Conservation (phyloP, 2,113 vertebrate genomes). For the Eudyptes chrysolophus region DNA sequence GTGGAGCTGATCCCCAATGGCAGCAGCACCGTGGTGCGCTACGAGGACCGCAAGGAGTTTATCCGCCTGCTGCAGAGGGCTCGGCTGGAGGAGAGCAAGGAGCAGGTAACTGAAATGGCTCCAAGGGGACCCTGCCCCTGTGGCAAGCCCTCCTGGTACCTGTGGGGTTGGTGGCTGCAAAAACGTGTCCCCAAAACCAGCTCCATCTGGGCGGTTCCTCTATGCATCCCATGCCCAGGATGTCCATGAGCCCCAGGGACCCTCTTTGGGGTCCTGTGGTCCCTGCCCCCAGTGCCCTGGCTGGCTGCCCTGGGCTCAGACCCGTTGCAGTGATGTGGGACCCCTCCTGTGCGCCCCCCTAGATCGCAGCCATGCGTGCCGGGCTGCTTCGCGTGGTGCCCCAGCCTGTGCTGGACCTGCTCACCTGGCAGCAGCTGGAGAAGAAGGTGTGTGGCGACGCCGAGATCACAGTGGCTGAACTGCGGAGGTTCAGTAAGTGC, state of each 20-base stretch:
- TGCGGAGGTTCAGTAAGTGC: conserved; percentile 82
- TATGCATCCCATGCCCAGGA: neutral
- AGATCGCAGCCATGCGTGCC: conserved; percentile 90
- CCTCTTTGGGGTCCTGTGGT: neutral
- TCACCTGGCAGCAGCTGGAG: conserved; percentile 95
- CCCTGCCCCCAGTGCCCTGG: neutral
- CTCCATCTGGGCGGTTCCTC: neutral
- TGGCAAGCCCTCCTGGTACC: neutral
- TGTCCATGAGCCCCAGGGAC: neutral
- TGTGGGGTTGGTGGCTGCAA: neutral
- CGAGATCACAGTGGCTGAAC: conserved; percentile 86
- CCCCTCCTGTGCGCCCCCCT: neutral
- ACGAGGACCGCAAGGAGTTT: conserved; percentile 90
- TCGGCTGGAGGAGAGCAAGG: conserved; percentile 88
- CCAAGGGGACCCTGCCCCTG: neutral
- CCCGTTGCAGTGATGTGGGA: fast-evolving
- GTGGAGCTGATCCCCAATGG: conserved; percentile 90
- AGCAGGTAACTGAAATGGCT: conserved; percentile 80
- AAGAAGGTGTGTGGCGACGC: conserved; percentile 93
- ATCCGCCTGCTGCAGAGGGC: conserved; percentile 87
- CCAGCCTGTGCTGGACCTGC: conserved; percentile 91
- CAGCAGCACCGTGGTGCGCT: conserved; percentile 79
- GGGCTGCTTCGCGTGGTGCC: conserved; percentile 92
- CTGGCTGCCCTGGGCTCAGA: neutral
- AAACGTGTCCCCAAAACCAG: neutral